These are phyloP conservation scores for Apodemia hepburni DNA, from an alignment of 2,888 invertebrate genomes.

Conservation along the genomic window DNA sequence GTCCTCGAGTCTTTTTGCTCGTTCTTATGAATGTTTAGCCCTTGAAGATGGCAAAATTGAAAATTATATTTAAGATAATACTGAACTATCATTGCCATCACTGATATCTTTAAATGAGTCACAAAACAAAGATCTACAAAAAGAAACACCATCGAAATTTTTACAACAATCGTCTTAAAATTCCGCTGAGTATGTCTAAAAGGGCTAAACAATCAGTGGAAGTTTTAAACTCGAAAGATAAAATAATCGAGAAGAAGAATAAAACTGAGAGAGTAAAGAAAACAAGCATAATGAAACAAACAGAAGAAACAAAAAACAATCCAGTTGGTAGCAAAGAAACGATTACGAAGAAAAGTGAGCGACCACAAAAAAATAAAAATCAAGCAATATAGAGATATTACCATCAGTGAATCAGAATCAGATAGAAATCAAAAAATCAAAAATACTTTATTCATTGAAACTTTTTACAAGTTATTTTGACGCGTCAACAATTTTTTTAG, in stretches of 20 bases:
- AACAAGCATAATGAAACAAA: constrained; percentile 23
- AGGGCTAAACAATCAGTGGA: constrained; percentile 20
- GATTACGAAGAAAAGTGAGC: constrained; percentile 26
- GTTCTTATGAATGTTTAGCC: constrained; percentile 26
- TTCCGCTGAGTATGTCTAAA: constrained; percentile 25
- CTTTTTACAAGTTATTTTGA: too few relatives aligned
- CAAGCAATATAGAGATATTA: constrained; percentile 20
- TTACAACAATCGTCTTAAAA: constrained; percentile 26
- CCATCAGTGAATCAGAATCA: constrained; percentile 24
- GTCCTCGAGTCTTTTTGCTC: constrained; percentile 20
- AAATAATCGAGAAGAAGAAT: constrained; percentile 23
- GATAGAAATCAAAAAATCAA: too few relatives aligned
- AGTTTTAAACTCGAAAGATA: constrained; percentile 8
- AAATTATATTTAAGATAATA: constrained; percentile 28
- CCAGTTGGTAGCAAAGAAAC: constrained; percentile 25
- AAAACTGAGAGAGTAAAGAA: constrained; percentile 18
- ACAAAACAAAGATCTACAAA: constrained; percentile 25
- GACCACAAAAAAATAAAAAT: constrained; percentile 23
- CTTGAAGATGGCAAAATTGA: constrained; percentile 24
- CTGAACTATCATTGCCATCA: constrained; percentile 29
- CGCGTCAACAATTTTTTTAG: too few relatives aligned
- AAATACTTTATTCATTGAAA: too few relatives aligned
- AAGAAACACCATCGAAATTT: constrained; percentile 27
- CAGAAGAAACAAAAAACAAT: constrained; percentile 24
- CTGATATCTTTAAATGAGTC: constrained; percentile 27